These are phyloP conservation scores for Nudaria mundana DNA, from an alignment of 2,888 invertebrate species.

Conservation along the genomic window DNA sequence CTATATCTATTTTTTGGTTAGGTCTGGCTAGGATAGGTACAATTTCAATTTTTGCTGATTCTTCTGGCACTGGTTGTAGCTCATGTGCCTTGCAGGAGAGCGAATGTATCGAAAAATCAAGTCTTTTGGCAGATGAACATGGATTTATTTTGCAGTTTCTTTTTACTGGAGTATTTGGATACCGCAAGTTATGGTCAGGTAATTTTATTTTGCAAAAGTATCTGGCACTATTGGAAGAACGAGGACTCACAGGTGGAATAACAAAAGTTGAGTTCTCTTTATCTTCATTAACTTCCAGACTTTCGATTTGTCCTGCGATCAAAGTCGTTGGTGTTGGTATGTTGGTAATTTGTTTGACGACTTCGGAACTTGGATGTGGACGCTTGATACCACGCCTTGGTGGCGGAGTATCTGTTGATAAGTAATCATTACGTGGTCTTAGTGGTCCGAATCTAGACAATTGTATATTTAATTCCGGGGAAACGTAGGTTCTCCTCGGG, in stretches of 20 bases:
- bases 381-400: conserved; percentile 59
- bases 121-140: conserved; percentile 55
- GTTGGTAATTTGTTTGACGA: conserved; percentile 34
- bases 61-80: conserved; percentile 40
- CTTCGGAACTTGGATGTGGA: conserved; percentile 47
- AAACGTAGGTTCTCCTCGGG: conserved; percentile 39
- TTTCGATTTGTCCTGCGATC: conserved; percentile 65
- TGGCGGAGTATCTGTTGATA: conserved; percentile 45
- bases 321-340: conserved; percentile 65
- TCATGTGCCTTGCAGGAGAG: conserved; percentile 59
- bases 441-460: conserved; percentile 34
- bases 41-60: conserved; percentile 35
- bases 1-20: conserved; percentile 66
- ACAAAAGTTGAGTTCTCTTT: conserved; percentile 39
- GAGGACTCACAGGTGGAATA: conserved; percentile 24
- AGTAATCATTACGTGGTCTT: conserved; percentile 26
- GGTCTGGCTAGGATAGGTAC: conserved; percentile 50
- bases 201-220: conserved; percentile 27
- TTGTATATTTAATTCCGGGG: conserved; percentile 41
- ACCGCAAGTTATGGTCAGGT: conserved; percentile 43
- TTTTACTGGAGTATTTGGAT: conserved; percentile 70
- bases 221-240: conserved; percentile 25
- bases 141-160: conserved; percentile 59
- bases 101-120: conserved; percentile 64
- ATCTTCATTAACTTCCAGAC: conserved; percentile 59